Percentiles rank a stretch among this genome's conserved stretches.
Conservation (phyloP, 2,113 vertebrate species). For the Connochaetes taurinus region DNA sequence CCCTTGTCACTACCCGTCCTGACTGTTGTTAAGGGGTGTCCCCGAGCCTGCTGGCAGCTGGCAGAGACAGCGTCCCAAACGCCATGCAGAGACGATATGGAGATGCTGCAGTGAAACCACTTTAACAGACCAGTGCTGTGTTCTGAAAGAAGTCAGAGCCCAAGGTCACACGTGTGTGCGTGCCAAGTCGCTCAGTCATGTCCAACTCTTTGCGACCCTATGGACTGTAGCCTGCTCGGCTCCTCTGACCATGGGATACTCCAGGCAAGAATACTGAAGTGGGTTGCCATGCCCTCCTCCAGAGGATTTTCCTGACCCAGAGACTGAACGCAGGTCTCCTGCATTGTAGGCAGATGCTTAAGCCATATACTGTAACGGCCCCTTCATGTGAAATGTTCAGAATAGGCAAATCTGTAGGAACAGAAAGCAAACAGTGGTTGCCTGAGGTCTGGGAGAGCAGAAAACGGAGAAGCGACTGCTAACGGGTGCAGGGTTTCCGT, state of each 20-base stretch:
- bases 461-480: background rate
- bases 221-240: background rate
- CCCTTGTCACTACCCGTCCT: background rate
- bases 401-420: too few species aligned
- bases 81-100: background rate
- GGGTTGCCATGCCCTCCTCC: background rate
- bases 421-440: too few species aligned
- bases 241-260: background rate
- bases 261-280: background rate
- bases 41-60: background rate
- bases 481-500: background rate
- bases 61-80: rapidly evolving
- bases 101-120: too few species aligned
- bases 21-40: background rate
- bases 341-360: background rate
- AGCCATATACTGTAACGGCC: too few species aligned
- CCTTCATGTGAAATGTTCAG: background rate
- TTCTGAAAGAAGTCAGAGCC: background rate
- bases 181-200: background rate
- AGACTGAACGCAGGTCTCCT: background rate
- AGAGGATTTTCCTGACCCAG: background rate
- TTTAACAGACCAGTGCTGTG: background rate
- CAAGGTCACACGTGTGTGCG: background rate
- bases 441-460: background rate
- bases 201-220: rapidly evolving